Base-by-base conservation (phyloP, 2,113 vertebrate species). In the Litocranius walleri region DNA sequence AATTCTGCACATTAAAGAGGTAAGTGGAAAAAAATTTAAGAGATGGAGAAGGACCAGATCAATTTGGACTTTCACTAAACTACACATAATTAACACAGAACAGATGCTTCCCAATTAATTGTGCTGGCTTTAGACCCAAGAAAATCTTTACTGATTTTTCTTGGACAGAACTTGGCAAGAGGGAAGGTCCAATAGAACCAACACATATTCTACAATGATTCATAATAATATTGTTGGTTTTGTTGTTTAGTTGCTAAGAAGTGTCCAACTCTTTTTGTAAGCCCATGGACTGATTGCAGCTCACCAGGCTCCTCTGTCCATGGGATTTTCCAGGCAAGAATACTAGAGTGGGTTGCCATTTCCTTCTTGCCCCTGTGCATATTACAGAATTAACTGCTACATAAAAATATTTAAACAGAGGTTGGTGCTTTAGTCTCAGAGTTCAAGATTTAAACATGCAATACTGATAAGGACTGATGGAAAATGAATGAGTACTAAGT, bases 61-160 rank as follows among this genome's bases (percentile, higher is more conserved):
- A 97, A 96, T 98, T 86, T 96, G 94, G 94, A 96, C 97, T 97
- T 98, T 92, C 87, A 98, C 98, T 97, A 97, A 94, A 96, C 93
- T 90, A 88, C n/a, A 97, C 48, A 94, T 98, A 98, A 98, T 97
- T 98, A 98, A 97, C 89, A 97, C 56, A 92, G 90, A 98, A 90
- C 97, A 98, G 97, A 96, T 97, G 97, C 88, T 96, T 96, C 80
- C n/a, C 59, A 95, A 96, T 96, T 98, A 96, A 97, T 81, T 97
- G 71, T 88, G 30, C 74, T 97, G 96, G 80, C 74, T 96, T 97
- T 48, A 94, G 29, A 98, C 29, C 6, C 40, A 87, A 54, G 7
- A 87, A 98, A 97, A 94, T 94, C 71, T 90, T 91, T 93, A 93
- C 74, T 96, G 36, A 94, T 87, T 80, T 36, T 43, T 95, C 87